phyloP scores from a whole-genome alignment of 2,113 vertebrate genomes.

The Anguilla japonica region DNA sequence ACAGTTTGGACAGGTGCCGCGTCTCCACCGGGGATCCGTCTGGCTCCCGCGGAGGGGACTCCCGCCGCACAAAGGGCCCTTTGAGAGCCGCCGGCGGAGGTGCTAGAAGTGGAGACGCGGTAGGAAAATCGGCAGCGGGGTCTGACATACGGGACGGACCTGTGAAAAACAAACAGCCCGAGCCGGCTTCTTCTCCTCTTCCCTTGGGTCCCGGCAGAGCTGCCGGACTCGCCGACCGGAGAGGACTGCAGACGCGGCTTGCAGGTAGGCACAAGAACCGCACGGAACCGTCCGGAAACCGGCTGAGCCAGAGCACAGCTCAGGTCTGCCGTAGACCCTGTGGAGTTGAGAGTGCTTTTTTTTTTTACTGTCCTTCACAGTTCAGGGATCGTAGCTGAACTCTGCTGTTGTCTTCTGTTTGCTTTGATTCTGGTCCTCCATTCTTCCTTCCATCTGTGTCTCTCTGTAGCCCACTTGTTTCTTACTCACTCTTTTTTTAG shows the following conservation, averaged over 20 bases:
- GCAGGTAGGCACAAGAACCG: neutral
- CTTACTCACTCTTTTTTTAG: too few species aligned
- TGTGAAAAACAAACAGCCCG: conserved; percentile 40
- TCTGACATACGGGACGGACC: conserved; percentile 22
- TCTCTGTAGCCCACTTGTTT: too few species aligned
- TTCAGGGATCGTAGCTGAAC: neutral
- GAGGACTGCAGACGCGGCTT: neutral
- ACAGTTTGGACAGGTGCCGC: neutral
- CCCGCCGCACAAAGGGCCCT: conserved; percentile 23
- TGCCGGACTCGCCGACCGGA: neutral
- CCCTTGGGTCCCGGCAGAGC: neutral
- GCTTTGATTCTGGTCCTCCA: neutral
- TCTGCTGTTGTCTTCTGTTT: neutral
- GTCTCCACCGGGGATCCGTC: neutral
- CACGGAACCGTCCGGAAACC: neutral
- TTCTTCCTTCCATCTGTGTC: neutral
- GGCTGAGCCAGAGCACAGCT: neutral
- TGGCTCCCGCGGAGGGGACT: too few species aligned
- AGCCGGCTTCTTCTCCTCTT: neutral
- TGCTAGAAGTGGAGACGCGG: conserved; percentile 33
- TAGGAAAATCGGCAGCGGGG: conserved; percentile 16
- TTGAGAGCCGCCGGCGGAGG: conserved; percentile 23
- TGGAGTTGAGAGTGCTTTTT: too few species aligned
- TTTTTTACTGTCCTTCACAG: too few species aligned
- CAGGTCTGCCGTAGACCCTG: too few species aligned